phyloP scores from a whole-genome alignment of 2,113 vertebrate species.

The Sorex araneus region DNA sequence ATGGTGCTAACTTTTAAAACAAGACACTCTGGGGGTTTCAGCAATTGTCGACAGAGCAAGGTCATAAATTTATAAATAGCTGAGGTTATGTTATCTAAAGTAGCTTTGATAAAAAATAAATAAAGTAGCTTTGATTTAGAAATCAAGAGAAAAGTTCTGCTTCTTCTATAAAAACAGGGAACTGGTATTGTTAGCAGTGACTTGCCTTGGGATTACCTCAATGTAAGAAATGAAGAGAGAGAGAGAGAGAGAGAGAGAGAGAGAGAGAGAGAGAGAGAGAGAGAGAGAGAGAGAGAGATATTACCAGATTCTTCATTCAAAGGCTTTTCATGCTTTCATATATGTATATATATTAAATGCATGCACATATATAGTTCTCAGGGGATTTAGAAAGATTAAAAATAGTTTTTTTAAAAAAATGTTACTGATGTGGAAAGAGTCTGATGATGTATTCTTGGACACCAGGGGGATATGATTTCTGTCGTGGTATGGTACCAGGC shows the following conservation, averaged over 20 bases:
- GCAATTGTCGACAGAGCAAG: not conserved
- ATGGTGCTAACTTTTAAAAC: not conserved
- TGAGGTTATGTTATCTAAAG: constrained; percentile 17
- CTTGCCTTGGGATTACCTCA: constrained; percentile 77
- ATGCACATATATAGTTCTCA: constrained; percentile 71
- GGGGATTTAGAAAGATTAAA: constrained; percentile 72
- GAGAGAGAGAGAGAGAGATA: constrained; percentile 69
- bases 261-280: constrained; percentile 73
- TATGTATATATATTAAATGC: constrained; percentile 38
- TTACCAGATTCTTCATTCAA: constrained; percentile 78
- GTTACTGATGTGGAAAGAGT: constrained; percentile 73
- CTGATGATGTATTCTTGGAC: constrained; percentile 83
- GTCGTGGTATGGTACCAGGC: constrained; percentile 1
- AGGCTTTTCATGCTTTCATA: constrained; percentile 77
- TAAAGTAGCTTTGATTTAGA: constrained; percentile 39
- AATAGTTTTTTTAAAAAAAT: constrained; percentile 66
- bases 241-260: constrained; percentile 70
- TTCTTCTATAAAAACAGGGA: constrained; percentile 21
- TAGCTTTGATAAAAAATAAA: not conserved
- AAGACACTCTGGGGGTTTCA: not conserved
- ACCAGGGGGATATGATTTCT: constrained; percentile 80
- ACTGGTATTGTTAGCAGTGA: too few species aligned
- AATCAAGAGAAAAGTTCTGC: constrained; percentile 37
- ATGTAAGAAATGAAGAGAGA: constrained; percentile 62
- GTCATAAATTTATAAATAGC: too few species aligned